These are phyloP conservation scores for Gymnothorax reevesii DNA, from an alignment of 2,797 vertebrate genomes.

Conservation along the genomic window DNA sequence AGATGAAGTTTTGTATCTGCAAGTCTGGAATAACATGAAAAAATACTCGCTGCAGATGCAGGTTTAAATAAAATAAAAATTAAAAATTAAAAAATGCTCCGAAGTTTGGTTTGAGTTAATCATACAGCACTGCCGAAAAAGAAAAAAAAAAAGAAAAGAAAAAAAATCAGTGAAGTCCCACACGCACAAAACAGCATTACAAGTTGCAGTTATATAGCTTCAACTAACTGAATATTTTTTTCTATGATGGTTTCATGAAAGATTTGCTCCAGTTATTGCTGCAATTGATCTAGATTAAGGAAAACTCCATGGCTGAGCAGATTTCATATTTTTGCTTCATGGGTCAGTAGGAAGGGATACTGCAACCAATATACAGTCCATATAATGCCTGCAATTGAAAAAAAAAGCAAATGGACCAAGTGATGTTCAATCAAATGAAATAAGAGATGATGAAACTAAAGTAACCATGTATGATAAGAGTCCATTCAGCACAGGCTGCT, in stretches of 20 bases:
- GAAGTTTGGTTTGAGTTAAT: not conserved
- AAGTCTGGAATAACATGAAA: slow-evolving; percentile 7
- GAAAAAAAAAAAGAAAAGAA: not conserved
- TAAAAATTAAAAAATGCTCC: not conserved
- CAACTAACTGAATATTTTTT: slow-evolving; percentile 3
- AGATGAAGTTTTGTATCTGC: not conserved
- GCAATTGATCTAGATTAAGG: slow-evolving; percentile 14
- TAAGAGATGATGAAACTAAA: slow-evolving; percentile 15
- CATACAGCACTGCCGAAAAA: not conserved
- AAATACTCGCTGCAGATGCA: not conserved
- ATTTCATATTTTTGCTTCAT: slow-evolving; percentile 10
- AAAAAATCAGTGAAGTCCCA: not conserved
- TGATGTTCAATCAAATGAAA: slow-evolving; percentile 23
- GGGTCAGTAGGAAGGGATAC: not conserved
- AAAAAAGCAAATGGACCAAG: slow-evolving; percentile 23
- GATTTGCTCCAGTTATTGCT: slow-evolving; percentile 5
- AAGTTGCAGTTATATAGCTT: not conserved
- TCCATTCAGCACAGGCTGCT: slow-evolving; percentile 5
- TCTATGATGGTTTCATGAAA: not conserved
- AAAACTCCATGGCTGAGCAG: not conserved
- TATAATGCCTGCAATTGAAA: not conserved
- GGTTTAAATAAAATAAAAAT: not conserved
- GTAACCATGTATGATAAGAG: slow-evolving; percentile 12
- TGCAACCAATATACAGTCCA: not conserved
- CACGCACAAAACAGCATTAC: slow-evolving; percentile 4